Evolutionary conservation across 2,113 vertebrate genomes (phyloP), one percentile per base, ranked within the genome.

Genomic region (Bathybates hornii): DNA sequence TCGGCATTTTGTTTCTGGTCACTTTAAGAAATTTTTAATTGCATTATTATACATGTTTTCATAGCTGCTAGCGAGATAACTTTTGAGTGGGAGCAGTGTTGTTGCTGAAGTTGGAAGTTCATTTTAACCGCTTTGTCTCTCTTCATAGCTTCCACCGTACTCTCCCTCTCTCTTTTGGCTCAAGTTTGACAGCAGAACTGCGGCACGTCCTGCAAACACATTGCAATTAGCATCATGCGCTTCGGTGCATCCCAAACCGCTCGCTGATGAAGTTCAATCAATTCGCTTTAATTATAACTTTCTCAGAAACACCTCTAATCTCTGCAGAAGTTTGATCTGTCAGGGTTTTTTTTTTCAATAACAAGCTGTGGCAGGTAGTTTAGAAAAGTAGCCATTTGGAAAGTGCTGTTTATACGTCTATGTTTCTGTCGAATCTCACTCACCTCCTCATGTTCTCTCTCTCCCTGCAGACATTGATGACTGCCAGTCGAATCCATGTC

Each of bases 401-500:
- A 87, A 79, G 29, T 29, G 80, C 9, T 59, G 43, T 57, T 32
- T 41, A 16, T 66, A 63, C 29, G 13, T 54, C n/a, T 83, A 52
- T 66, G 56, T 54, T 54, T 78, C n/a, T 78, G 63, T 84, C 43
- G 61, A 66, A 53, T 68, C 59, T 83, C 61, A 85, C 81, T 88
- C 80, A 9, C 5, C 24, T 10, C 21, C 16, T 48, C 45, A 4
- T 29, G 27, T 4, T 63, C 14, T 45, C 14, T 80, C 78, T 48
- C 45, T 85, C 82, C 14, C 66, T 68, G 19, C 94, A 97, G 97
- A 97, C 93, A 96, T 97, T 78, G 97, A 97, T 14, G 97, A 97
- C 91, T 97, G 97, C 90, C 97, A 97, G 93, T 97, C 96, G 6
- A 96, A 96, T 92, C 97, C 97, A 7, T 99, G 98, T 93, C 97